Conservation (phyloP, 2,113 vertebrate species). For the Nestor notabilis region DNA sequence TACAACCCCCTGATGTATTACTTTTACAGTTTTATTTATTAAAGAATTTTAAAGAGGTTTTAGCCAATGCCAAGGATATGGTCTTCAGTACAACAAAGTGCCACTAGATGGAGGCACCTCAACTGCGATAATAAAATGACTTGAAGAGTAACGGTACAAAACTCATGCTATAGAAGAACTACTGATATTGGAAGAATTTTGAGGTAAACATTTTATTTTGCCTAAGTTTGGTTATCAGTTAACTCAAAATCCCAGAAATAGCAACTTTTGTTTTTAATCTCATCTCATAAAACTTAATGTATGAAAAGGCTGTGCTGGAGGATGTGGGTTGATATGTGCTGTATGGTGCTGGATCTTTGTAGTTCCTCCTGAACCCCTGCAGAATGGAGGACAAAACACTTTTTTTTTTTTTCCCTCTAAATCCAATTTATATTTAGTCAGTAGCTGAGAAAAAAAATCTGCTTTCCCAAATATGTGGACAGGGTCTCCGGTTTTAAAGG, state of each 20-base stretch:
- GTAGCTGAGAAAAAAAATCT: not conserved
- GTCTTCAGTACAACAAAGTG: not conserved
- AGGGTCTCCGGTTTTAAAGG: not conserved
- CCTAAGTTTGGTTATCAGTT: not conserved
- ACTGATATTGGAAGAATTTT: not conserved
- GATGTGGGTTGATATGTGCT: not conserved
- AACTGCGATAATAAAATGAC: not conserved
- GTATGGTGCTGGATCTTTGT: not conserved
- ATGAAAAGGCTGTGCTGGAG: not conserved
- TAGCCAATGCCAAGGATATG: not conserved
- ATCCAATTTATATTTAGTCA: not conserved
- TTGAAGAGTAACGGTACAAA: not conserved
- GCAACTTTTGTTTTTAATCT: not conserved
- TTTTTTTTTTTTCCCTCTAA: not conserved
- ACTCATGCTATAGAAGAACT: not conserved
- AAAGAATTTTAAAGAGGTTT: not conserved
- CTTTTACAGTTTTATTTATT: not conserved
- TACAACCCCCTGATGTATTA: not conserved
- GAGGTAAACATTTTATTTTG: not conserved
- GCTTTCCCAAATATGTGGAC: rapidly evolving
- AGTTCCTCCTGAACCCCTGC: not conserved
- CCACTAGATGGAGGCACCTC: not conserved
- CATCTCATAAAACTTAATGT: not conserved
- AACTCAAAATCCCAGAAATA: not conserved
- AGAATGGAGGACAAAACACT: not conserved